Percentiles rank a stretch among this genome's conserved stretches.
phyloP scores from a whole-genome alignment of 2,113 vertebrate species.

The Siniperca chuatsi region DNA sequence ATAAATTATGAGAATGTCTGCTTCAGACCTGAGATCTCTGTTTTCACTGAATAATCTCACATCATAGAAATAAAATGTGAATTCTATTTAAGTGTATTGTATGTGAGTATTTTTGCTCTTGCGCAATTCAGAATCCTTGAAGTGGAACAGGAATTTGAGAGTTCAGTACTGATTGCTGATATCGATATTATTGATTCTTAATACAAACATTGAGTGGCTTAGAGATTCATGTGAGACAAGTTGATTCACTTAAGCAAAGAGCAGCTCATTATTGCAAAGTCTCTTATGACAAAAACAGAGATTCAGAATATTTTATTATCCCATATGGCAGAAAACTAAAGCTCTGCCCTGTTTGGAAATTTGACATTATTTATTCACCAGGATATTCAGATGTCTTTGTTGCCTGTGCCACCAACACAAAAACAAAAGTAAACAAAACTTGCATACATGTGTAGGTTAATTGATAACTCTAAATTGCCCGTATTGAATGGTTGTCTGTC shows the following conservation, averaged over 20 bases:
- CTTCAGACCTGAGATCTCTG: slow-evolving; percentile 20
- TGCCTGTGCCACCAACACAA: background rate
- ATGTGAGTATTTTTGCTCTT: background rate
- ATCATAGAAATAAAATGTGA: slow-evolving; percentile 4
- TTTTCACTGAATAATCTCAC: slow-evolving; percentile 25
- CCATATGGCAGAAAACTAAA: slow-evolving; percentile 32
- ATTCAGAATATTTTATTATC: slow-evolving; percentile 39
- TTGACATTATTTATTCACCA: slow-evolving; percentile 2
- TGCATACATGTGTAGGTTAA: too few species aligned
- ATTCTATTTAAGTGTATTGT: background rate
- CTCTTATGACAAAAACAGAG: slow-evolving; percentile 25
- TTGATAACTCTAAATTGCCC: too few species aligned
- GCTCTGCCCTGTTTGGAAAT: slow-evolving; percentile 12
- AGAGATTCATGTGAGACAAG: slow-evolving; percentile 14
- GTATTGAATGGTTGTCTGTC: too few species aligned
- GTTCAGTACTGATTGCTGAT: slow-evolving; percentile 18
- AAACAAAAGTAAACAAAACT: background rate
- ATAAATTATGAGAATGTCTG: slow-evolving; percentile 58
- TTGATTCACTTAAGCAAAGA: slow-evolving; percentile 36
- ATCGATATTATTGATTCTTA: slow-evolving; percentile 21
- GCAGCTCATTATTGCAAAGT: slow-evolving; percentile 25
- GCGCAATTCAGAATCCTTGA: slow-evolving; percentile 6
- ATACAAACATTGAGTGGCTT: slow-evolving; percentile 24
- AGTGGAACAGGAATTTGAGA: background rate
- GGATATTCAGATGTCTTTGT: slow-evolving; percentile 4